Evolutionary conservation across 2,113 vertebrate species (phyloP).

Genomic region (Cyphomyrus discorhynchus): DNA sequence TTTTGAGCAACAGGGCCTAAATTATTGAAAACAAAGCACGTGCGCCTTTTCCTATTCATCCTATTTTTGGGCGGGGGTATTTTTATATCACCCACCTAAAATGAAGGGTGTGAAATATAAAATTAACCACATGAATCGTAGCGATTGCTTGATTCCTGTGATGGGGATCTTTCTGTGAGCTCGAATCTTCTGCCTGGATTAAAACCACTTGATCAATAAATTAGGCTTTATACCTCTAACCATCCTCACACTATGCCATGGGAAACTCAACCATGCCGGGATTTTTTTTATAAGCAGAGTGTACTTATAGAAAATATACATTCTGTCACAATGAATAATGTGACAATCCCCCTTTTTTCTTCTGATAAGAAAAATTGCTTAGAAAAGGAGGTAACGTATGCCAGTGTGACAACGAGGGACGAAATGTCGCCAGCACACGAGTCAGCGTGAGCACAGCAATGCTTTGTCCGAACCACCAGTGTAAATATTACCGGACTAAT

Average conservation of each 20-base stretch:
- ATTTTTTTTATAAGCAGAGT: neutral
- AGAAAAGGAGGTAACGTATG: neutral
- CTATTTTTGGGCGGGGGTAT: neutral
- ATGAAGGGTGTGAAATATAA: neutral
- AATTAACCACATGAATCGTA: neutral
- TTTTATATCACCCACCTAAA: neutral
- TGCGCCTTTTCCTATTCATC: neutral
- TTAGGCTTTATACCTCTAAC: neutral
- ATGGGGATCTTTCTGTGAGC: neutral
- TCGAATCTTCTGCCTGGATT: neutral
- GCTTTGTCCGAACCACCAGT: conserved; percentile 40
- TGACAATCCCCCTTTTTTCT: neutral
- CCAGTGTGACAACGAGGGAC: conserved; percentile 1
- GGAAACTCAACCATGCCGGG: neutral
- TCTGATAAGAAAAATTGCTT: neutral
- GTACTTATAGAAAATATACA: neutral
- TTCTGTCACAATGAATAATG: neutral
- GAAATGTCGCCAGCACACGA: neutral
- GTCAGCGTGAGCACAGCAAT: neutral
- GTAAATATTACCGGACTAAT: conserved; percentile 28
- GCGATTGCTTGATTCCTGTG: neutral
- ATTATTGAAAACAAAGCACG: neutral
- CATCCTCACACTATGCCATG: neutral
- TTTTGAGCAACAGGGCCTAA: neutral
- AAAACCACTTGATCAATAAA: neutral